These are phyloP conservation scores for Cotesia glomerata DNA, from an alignment of 1,140 invertebrate genomes.

Conservation along the genomic window DNA sequence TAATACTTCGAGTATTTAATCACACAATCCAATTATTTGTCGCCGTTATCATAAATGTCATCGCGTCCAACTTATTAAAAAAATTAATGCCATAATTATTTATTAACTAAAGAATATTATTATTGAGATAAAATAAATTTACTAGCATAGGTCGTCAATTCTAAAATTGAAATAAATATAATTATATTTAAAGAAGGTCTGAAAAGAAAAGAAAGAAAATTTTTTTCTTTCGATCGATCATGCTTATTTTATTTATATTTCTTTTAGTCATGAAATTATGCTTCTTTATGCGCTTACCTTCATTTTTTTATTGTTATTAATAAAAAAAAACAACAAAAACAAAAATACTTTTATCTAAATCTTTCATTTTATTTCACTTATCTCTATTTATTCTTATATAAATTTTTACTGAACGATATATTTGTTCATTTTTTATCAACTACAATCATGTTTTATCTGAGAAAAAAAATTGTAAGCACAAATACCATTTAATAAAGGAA, in stretches of 20 bases:
- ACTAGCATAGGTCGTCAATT: neutral
- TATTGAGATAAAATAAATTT: no score
- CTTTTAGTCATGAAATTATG: neutral
- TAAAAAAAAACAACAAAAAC: no score
- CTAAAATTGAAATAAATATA: neutral
- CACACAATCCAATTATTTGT: conserved; percentile 18
- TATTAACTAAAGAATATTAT: no score
- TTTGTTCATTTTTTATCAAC: neutral
- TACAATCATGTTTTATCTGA: neutral
- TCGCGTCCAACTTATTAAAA: conserved; percentile 26
- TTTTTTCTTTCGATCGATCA: neutral
- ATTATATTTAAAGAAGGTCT: neutral
- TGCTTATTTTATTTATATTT: conserved; percentile 2
- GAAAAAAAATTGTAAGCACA: neutral
- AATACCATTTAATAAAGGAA: no score
- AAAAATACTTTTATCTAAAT: neutral
- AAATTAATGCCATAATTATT: neutral
- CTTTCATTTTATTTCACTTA: neutral
- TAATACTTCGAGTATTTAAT: conserved; percentile 36
- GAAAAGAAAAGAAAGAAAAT: neutral
- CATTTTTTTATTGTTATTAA: neutral
- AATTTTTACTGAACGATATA: neutral
- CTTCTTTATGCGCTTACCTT: neutral
- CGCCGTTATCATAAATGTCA: conserved; percentile 38
- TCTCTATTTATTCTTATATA: neutral